These are phyloP conservation scores for Ips typographus DNA, from an alignment of 1,140 invertebrate genomes.

Conservation along the genomic window DNA sequence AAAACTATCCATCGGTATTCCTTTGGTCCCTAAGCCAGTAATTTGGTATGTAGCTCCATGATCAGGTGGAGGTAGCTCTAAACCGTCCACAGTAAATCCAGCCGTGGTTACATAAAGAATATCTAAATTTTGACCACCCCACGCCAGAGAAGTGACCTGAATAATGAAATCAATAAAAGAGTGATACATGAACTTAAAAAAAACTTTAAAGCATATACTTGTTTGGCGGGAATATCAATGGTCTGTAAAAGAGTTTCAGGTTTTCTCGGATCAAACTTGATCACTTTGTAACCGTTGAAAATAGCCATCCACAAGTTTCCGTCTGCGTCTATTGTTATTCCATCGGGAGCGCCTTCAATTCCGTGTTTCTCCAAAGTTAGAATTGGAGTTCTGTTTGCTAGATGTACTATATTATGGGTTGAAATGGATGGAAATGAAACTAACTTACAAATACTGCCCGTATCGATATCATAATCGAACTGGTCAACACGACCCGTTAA, in stretches of 20 bases:
- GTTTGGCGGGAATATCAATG: conserved; percentile 44
- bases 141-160: conserved; percentile 75
- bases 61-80: conserved; percentile 38
- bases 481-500: conserved; percentile 63
- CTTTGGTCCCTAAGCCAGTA: conserved; percentile 40
- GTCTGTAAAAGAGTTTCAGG: conserved; percentile 45
- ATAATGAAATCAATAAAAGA: background rate
- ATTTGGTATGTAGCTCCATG: conserved; percentile 41
- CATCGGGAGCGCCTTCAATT: conserved; percentile 58
- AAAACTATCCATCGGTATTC: conserved; percentile 25
- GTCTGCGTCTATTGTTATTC: conserved; percentile 68
- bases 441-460: conserved; percentile 65
- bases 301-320: conserved; percentile 67
- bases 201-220: conserved; percentile 37
- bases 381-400: conserved; percentile 42
- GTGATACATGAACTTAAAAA: background rate
- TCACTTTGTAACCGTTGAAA: conserved; percentile 52
- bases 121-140: conserved; percentile 74
- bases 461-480: conserved; percentile 73
- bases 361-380: conserved; percentile 39
- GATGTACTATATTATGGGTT: background rate
- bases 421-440: background rate
- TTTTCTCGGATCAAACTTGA: conserved; percentile 49
- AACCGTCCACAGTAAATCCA: conserved; percentile 37
- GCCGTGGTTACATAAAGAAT: conserved; percentile 75